Conservation (phyloP, 2,113 vertebrate genomes). For the Grantiella picta region DNA sequence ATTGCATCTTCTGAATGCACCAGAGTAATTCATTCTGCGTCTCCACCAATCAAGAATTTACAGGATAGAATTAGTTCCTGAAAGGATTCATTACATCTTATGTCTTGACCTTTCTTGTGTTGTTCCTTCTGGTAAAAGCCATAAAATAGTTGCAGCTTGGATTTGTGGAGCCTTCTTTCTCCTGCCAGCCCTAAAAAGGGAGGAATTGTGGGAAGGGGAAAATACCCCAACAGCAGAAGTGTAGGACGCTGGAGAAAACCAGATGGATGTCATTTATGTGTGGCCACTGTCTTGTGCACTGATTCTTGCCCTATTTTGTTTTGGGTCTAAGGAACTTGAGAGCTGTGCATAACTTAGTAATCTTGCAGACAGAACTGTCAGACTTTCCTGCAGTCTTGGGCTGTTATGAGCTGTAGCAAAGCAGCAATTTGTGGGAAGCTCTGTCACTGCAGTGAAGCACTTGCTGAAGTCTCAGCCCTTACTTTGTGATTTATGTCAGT, state of each 20-base stretch:
- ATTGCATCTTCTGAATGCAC: background rate
- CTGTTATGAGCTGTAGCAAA: background rate
- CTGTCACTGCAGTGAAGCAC: background rate
- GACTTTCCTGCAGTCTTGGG: background rate
- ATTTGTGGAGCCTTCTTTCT: background rate
- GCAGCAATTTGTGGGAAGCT: background rate
- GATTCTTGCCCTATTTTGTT: background rate
- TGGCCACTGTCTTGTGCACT: background rate
- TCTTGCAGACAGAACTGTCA: background rate
- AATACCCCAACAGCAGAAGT: background rate
- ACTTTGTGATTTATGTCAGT: background rate
- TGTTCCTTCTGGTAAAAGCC: background rate
- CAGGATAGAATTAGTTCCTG: background rate
- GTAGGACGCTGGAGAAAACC: background rate
- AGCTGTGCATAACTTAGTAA: background rate
- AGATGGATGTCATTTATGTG: background rate
- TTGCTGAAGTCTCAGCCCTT: background rate
- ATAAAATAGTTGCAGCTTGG: background rate
- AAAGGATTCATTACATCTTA: background rate
- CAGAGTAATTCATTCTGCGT: background rate
- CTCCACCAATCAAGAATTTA: background rate
- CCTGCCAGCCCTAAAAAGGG: background rate
- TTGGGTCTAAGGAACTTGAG: background rate
- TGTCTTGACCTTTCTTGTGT: background rate
- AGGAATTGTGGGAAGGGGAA: background rate